Percentiles rank a stretch among this genome's conserved stretches.
Conservation (phyloP, 2,113 vertebrate species). For the Dromas ardeola region DNA sequence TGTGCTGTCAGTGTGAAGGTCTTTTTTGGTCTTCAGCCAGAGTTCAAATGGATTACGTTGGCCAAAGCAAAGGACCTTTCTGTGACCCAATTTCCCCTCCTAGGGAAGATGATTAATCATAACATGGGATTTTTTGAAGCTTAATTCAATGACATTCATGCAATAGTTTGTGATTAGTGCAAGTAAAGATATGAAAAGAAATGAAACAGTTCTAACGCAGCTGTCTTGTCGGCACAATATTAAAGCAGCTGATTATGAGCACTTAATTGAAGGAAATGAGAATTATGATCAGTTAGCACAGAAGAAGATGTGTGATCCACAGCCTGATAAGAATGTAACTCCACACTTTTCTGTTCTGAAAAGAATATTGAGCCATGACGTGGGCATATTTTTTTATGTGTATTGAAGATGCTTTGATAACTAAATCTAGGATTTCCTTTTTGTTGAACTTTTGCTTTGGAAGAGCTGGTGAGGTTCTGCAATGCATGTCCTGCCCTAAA, state of each 20-base stretch:
- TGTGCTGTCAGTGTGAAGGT: neutral
- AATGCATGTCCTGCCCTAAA: neutral
- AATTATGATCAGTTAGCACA: neutral
- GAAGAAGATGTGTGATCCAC: neutral
- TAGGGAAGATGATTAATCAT: neutral
- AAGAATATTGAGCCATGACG: neutral
- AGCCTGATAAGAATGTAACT: neutral
- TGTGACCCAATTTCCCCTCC: neutral
- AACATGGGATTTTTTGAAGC: neutral
- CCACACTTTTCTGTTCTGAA: neutral
- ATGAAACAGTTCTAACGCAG: neutral
- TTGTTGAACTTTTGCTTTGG: neutral
- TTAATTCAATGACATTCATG: neutral
- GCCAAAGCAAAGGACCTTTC: neutral
- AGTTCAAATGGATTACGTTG: neutral
- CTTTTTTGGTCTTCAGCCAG: neutral
- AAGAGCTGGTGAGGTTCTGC: neutral
- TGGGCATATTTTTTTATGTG: neutral
- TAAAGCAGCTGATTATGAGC: neutral
- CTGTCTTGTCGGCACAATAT: constrained; percentile 21
- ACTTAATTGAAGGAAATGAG: constrained; percentile 26
- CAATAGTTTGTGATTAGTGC: neutral
- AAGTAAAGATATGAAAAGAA: neutral
- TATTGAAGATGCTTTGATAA: neutral
- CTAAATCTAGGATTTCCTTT: neutral